Evolutionary conservation across 2,888 invertebrate species (phyloP).

Genomic region (Mesorhabditis spiculigera): DNA sequence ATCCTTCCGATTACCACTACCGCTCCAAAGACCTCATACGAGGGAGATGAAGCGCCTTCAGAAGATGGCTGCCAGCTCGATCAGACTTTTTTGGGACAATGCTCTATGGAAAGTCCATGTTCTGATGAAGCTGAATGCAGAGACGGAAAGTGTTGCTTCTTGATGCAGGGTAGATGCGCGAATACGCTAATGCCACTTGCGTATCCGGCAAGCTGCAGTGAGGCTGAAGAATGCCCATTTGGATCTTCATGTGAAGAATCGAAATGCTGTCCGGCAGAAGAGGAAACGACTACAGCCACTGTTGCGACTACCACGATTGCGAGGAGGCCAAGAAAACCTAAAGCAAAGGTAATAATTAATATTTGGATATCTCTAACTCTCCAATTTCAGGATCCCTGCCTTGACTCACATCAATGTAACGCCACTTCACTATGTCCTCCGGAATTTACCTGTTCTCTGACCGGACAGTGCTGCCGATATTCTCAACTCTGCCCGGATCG

Average conservation of each 20-base stretch:
- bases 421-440: constrained; percentile 35
- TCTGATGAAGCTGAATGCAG: constrained; percentile 39
- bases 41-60: too few species aligned
- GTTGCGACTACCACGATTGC: not conserved
- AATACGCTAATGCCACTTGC: constrained; percentile 34
- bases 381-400: constrained; percentile 24
- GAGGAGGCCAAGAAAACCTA: not conserved
- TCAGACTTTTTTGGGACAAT: constrained; percentile 8
- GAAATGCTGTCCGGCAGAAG: constrained; percentile 37
- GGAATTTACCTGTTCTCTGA: constrained; percentile 34
- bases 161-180: constrained; percentile 22
- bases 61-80: not conserved
- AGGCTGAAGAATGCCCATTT: constrained; percentile 40
- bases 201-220: constrained; percentile 28
- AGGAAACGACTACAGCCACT: not conserved
- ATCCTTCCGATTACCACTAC: not conserved
- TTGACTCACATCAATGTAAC: constrained; percentile 25
- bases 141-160: constrained; percentile 37
- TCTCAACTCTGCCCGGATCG: constrained; percentile 36
- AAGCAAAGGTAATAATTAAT: not conserved
- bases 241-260: constrained; percentile 37
- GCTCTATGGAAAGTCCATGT: constrained; percentile 36
- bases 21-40: too few species aligned
- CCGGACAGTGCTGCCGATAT: constrained; percentile 35
- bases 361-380: not conserved